Evolutionary conservation across 2,113 vertebrate species (phyloP).

Genomic region (Mionectes macconnelli): DNA sequence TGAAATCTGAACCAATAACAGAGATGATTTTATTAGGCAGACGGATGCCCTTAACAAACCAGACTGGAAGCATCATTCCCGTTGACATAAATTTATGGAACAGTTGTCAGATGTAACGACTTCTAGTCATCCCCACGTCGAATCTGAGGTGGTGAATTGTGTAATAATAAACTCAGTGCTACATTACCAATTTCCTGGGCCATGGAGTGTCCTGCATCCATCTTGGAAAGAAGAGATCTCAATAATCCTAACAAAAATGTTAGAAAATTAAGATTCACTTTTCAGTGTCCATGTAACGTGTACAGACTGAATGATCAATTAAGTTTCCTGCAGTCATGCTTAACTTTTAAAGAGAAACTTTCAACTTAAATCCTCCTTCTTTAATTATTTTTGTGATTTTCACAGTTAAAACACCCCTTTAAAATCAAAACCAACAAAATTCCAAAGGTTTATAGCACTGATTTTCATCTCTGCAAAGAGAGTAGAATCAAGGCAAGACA

Average conservation of each 20-base stretch:
- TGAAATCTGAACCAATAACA: not conserved
- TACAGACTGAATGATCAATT: slow-evolving; percentile 62
- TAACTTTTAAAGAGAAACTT: slow-evolving; percentile 55
- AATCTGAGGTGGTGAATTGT: slow-evolving; percentile 61
- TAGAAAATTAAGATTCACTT: slow-evolving; percentile 74
- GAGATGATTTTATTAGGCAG: not conserved
- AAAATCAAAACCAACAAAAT: not conserved
- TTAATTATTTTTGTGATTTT: slow-evolving; percentile 54
- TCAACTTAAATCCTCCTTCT: slow-evolving; percentile 24
- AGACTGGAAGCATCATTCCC: slow-evolving; percentile 17
- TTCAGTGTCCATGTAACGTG: slow-evolving; percentile 32
- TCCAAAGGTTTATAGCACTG: not conserved
- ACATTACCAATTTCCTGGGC: slow-evolving; percentile 64
- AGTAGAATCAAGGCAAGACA: not conserved
- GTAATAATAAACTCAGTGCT: slow-evolving; percentile 52
- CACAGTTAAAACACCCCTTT: not conserved
- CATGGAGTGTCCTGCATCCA: slow-evolving; percentile 51
- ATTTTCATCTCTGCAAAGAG: slow-evolving; percentile 2
- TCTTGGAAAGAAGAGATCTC: slow-evolving; percentile 62
- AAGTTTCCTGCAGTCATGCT: slow-evolving; percentile 44
- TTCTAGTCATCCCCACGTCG: slow-evolving; percentile 64
- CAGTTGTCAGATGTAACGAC: slow-evolving; percentile 59
- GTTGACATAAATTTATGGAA: slow-evolving; percentile 42
- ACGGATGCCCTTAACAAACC: slow-evolving; percentile 29
- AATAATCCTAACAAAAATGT: slow-evolving; percentile 62